These are phyloP conservation scores for Halcyon malimbica DNA, from an alignment of 2,113 vertebrate species.

Conservation along the genomic window DNA sequence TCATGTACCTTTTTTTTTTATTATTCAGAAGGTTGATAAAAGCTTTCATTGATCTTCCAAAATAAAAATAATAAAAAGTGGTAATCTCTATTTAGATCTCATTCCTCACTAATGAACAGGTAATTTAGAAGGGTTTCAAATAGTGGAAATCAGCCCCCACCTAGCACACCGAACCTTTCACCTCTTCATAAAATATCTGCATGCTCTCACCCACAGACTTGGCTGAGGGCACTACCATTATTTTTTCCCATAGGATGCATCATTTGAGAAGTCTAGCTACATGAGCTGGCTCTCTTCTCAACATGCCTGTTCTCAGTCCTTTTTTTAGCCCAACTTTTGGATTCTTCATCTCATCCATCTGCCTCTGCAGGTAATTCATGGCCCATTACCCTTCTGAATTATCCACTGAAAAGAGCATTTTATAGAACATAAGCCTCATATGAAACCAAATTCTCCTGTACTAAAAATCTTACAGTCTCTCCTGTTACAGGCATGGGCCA, in stretches of 20 bases:
- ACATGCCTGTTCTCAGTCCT: constrained; percentile 35
- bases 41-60: neutral
- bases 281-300: constrained; percentile 54
- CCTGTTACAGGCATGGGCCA: neutral
- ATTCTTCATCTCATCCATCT: constrained; percentile 45
- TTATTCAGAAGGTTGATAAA: neutral
- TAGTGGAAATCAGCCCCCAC: neutral
- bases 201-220: constrained; percentile 35
- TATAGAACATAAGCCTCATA: neutral
- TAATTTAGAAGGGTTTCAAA: neutral
- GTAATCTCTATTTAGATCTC: neutral
- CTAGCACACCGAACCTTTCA: neutral
- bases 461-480: constrained; percentile 10
- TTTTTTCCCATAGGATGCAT: constrained; percentile 47
- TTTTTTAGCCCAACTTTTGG: constrained; percentile 51
- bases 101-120: neutral
- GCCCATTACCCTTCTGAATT: constrained; percentile 5
- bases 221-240: constrained; percentile 45
- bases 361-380: constrained; percentile 48
- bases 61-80: neutral
- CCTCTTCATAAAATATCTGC: constrained; percentile 17
- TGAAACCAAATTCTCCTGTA: constrained; percentile 13
- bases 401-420: constrained; percentile 20
- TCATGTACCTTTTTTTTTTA: neutral
- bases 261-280: constrained; percentile 61